A percentile compares a stretch with the other conserved stretches of the same genome.
These are phyloP conservation scores for Elachura formosa DNA, from an alignment of 2,113 vertebrate species.

Conservation along the genomic window DNA sequence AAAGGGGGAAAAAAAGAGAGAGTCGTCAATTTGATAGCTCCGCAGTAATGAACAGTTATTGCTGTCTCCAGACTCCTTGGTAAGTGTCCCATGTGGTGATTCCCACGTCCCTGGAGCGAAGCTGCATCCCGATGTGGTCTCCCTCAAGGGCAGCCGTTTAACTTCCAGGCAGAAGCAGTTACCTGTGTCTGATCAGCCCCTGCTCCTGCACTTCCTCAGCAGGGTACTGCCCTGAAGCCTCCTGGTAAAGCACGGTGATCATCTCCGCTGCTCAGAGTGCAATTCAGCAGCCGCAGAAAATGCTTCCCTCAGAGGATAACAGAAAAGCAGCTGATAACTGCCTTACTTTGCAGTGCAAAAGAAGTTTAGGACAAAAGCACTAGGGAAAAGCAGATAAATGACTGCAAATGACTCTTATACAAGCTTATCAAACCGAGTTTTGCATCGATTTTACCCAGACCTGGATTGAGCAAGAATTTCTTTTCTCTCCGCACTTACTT, in stretches of 20 bases:
- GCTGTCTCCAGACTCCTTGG: not conserved
- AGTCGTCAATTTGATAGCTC: not conserved
- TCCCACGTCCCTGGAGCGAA: not conserved
- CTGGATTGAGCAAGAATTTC: not conserved
- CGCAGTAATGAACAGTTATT: not conserved
- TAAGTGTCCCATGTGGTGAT: conserved; percentile 18
- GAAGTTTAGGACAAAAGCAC: not conserved
- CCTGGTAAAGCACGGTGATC: not conserved
- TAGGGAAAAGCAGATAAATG: not conserved
- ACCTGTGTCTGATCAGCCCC: not conserved
- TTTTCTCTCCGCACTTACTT: not conserved
- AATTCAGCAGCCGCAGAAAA: not conserved
- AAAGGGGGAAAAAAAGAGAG: not conserved
- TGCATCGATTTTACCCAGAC: not conserved
- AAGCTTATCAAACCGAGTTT: not conserved
- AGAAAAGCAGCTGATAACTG: not conserved
- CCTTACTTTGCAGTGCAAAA: not conserved
- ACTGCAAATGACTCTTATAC: not conserved
- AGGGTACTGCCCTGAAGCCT: not conserved
- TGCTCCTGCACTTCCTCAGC: not conserved
- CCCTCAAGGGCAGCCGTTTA: not conserved
- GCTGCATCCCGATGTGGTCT: not conserved
- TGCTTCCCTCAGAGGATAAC: not conserved
- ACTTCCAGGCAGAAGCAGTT: not conserved
- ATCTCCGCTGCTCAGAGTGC: not conserved